Percentiles rank a stretch among this genome's conserved stretches.
These are phyloP conservation scores for Lamellibrachia columna DNA, from an alignment of 2,888 invertebrate species.

Conservation along the genomic window DNA sequence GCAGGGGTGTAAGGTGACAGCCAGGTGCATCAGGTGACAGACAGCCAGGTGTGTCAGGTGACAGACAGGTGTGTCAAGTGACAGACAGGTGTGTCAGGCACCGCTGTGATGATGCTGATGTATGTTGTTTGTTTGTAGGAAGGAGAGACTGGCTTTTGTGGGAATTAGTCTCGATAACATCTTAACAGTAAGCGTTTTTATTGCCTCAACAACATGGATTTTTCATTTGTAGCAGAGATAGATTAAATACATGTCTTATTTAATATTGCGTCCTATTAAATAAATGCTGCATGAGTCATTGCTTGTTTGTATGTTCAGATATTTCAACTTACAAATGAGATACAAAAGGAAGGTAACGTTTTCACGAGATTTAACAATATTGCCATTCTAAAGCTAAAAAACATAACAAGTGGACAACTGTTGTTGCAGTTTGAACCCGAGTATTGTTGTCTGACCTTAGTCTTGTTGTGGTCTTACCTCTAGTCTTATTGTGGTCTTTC, in stretches of 20 bases:
- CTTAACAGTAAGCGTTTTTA: conserved; percentile 60
- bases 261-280: too few relatives aligned
- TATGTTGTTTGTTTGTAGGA: conserved; percentile 61
- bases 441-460: too few relatives aligned
- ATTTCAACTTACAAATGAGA: neutral
- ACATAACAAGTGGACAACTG: too few relatives aligned
- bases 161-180: conserved; percentile 81
- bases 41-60: too few relatives aligned
- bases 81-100: neutral
- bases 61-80: neutral
- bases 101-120: neutral
- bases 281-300: neutral
- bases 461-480: too few relatives aligned
- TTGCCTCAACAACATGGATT: neutral
- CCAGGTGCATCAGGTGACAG: too few relatives aligned
- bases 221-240: neutral
- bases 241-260: too few relatives aligned
- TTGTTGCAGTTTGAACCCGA: too few relatives aligned
- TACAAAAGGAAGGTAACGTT: neutral
- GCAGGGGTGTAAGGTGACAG: too few relatives aligned
- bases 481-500: too few relatives aligned
- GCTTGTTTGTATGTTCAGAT: neutral
- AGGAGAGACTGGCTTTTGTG: conserved; percentile 78
- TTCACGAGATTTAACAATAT: neutral
- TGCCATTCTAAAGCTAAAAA: neutral